Percentiles rank a stretch among this genome's conserved stretches.
Evolutionary conservation across 2,113 vertebrate genomes (phyloP).

Genomic region (Setophaga petechia): DNA sequence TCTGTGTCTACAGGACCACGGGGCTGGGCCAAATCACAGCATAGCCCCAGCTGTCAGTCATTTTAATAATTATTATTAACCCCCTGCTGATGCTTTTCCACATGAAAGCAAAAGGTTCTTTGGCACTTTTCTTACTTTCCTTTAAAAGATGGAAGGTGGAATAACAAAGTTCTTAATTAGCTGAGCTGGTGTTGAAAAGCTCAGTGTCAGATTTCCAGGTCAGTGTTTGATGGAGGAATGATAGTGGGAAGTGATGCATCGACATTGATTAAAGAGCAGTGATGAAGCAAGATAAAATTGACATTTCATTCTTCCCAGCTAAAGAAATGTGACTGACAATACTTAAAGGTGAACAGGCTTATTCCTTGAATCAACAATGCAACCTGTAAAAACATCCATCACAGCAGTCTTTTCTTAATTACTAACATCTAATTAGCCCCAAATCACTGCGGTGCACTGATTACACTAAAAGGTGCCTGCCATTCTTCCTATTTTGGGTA

Average conservation of each 20-base stretch:
- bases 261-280: constrained; percentile 79
- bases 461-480: constrained; percentile 11
- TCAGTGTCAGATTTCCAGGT: constrained; percentile 72
- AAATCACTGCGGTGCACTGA: neutral
- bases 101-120: constrained; percentile 61
- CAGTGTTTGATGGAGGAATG: constrained; percentile 72
- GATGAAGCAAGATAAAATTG: constrained; percentile 78
- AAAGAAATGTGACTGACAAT: constrained; percentile 56
- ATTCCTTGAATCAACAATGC: constrained; percentile 56
- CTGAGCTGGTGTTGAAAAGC: constrained; percentile 64
- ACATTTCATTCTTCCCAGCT: constrained; percentile 68
- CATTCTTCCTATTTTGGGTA: neutral
- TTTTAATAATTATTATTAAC: constrained; percentile 69
- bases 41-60: neutral
- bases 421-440: constrained; percentile 44
- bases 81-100: constrained; percentile 53
- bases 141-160: constrained; percentile 63
- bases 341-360: constrained; percentile 61
- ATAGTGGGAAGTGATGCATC: constrained; percentile 66
- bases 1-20: neutral
- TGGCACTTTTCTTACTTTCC: constrained; percentile 34
- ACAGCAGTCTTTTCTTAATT: constrained; percentile 35
- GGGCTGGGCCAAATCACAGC: constrained; percentile 27
- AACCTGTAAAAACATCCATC: constrained; percentile 43
- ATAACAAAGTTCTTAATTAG: constrained; percentile 73